Base-by-base conservation (phyloP, 2,888 invertebrate species). In the Idaea dimidiata region DNA sequence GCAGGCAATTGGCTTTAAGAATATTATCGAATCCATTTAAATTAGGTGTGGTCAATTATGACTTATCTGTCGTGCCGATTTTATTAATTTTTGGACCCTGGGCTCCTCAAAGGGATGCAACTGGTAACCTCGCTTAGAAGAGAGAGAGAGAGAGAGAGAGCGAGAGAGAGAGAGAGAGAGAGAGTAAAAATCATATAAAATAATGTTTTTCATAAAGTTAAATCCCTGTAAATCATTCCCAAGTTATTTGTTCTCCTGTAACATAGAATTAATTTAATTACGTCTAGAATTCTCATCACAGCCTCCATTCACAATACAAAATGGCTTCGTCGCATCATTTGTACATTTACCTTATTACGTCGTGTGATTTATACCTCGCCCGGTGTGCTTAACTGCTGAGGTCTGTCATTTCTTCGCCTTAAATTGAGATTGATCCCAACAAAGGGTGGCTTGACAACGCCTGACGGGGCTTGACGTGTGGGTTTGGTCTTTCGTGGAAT, bases 361-460 rank as follows among this genome's bases (percentile, higher is more conserved):
- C 75, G 78, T 80, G 86, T 90, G 91, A 91, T 91, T 90, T 91
- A 92, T 91, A 84, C 79, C 81, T 81, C 81, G 82, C 86, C 90
- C 85, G 90, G 89, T 91, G 89, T 81, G 89, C 89, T 88, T 91
- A 91, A 91, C 91, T 89, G 91, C 88, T 87, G 81, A 85, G 84
- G 82, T 87, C 86, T 90, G 90, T 90, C 90, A 90, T 90, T 90
- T 90, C 84, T 81, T 80, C 84, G 83, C 87, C 90, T 91, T 86
- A 90, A 91, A 91, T 91, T 91, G 91, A 91, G 91, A 91, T 91
- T 89, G 91, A 91, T 91, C 88, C 85, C 72, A 69, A 79, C 79
- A 83, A 83, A 82, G 82, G 80, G 80, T 78, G 81, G 77, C 78
- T 77, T 84, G 84, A 84, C 83, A 81, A 66, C 67, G 61, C 56